A percentile compares a stretch with the other conserved stretches of the same genome.
Conservation (phyloP, 2,113 vertebrate genomes). For the Anarhynchus alexandrinus region DNA sequence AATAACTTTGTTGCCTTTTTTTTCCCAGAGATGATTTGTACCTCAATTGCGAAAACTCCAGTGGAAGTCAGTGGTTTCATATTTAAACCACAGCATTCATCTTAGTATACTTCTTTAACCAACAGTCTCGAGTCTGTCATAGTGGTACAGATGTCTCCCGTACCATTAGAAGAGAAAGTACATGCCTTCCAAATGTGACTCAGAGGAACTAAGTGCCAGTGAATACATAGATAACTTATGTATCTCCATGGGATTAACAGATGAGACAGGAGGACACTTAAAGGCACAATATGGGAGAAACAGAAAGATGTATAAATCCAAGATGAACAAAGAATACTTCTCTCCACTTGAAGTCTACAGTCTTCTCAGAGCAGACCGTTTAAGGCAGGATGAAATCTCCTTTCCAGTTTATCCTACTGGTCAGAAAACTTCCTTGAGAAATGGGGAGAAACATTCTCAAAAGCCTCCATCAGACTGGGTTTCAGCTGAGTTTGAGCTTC, state of each 20-base stretch:
- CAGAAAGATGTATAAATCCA: not conserved
- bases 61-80: not conserved
- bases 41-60: not conserved
- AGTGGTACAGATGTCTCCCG: not conserved
- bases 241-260: not conserved
- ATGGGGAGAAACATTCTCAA: not conserved
- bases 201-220: not conserved
- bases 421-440: not conserved
- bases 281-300: not conserved
- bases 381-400: not conserved
- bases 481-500: not conserved
- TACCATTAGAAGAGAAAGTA: not conserved
- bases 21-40: not conserved
- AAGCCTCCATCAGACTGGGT: fast-evolving
- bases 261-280: not conserved
- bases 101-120: not conserved
- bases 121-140: not conserved
- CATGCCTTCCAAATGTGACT: fast-evolving
- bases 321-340: not conserved
- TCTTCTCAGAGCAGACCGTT: not conserved
- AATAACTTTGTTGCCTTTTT: not conserved
- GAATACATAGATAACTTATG: fast-evolving
- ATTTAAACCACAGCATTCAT: not conserved
- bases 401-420: not conserved
- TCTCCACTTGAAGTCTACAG: not conserved